phyloP scores from a whole-genome alignment of 2,888 invertebrate genomes.

The Diaperis boleti region DNA sequence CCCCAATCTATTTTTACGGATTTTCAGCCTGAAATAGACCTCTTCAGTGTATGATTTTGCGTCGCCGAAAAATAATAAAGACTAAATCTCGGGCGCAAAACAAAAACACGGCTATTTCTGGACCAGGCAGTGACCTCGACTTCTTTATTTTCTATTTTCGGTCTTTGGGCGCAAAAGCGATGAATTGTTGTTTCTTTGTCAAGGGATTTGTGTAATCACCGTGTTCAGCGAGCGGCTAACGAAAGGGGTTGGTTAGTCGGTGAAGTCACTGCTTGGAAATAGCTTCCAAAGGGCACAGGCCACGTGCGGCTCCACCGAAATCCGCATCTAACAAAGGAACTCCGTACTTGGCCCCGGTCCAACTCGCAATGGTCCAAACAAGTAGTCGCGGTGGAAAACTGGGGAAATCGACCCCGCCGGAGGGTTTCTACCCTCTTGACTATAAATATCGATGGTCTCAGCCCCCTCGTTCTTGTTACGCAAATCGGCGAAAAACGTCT shows the following conservation, averaged over 20 bases:
- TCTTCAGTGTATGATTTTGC: constrained; percentile 25
- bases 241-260: too few species aligned
- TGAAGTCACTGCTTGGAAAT: constrained; percentile 3
- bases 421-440: constrained; percentile 5
- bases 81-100: constrained; percentile 5
- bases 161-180: constrained; percentile 7
- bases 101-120: constrained; percentile 20
- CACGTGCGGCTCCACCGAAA: constrained; percentile 15
- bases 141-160: background rate
- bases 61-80: constrained; percentile 9
- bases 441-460: constrained; percentile 27
- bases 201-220: constrained; percentile 9
- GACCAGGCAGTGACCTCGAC: constrained; percentile 18
- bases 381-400: constrained; percentile 43
- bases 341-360: constrained; percentile 72
- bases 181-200: constrained; percentile 17
- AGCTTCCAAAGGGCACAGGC: background rate
- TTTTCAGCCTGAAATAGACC: constrained; percentile 5
- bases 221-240: background rate
- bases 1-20: constrained; percentile 17
- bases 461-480: background rate
- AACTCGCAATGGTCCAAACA: constrained; percentile 66
- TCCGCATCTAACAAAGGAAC: constrained; percentile 59
- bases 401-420: constrained; percentile 27
- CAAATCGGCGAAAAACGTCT: constrained; percentile 17